Evolutionary conservation across 2,797 vertebrate species (phyloP), one percentile per base, ranked within the genome.

Genomic region (Heteromormyrus szaboi): DNA sequence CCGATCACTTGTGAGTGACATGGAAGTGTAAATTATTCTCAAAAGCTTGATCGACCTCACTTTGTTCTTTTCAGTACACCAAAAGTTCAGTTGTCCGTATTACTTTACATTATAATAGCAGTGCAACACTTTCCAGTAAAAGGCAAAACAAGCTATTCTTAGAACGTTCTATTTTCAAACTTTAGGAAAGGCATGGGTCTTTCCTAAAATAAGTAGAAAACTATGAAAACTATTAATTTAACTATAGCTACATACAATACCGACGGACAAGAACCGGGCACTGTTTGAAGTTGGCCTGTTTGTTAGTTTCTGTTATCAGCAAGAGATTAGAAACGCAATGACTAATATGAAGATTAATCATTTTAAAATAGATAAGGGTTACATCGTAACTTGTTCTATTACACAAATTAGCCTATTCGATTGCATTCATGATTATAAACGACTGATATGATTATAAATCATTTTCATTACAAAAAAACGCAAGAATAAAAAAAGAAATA

Each of bases 21-120:
- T 68, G 76, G 89, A 91, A 88, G 92, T 92, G 90, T 89, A 92
- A 93, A 93, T 93, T 68, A 90, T 89, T 89, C 92, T 90, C 89
- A 68, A 93, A 90, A 88, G 90, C 89, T 89, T 91, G 89, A 90
- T 92, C 91, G 92, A 90, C 68, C 91, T 92, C 90, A 91, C 51
- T 76, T 68, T 88, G 87, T 56, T 65, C 87, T 48, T 72, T 51
- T 89, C 92, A 92, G 93, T 94, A 89, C 93, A 92, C 89, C 90
- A 91, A 91, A 93, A 91, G 95, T 93, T 94, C 94, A 93, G 92
- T 93, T 94, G 93, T 94, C 91, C 88, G 90, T 90, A 89, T 2
- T 90, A 88, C 90, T 94, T 94, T 92, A 92, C 94, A 96, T 95
- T 88, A 94, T 93, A 96, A 95, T 94, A 87, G 92, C 88, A 91